phyloP scores from a whole-genome alignment of 2,888 invertebrate species.

The Andrena flavipes region DNA sequence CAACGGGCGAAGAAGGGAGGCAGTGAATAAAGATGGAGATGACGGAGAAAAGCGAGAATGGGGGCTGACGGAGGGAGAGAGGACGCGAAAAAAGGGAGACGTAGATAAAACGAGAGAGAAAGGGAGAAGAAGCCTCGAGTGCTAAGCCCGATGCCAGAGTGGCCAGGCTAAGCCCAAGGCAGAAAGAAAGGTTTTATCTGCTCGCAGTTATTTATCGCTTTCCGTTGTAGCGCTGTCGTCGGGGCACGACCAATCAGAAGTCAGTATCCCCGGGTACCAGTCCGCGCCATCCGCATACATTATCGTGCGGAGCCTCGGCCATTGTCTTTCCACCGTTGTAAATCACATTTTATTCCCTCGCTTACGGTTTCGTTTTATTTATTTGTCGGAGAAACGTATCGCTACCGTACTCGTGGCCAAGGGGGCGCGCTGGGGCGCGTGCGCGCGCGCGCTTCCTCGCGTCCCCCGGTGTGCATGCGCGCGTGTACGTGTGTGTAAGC shows the following conservation, averaged over 20 bases:
- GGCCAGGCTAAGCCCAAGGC: constrained; percentile 76
- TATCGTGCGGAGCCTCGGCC: constrained; percentile 83
- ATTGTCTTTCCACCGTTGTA: constrained; percentile 84
- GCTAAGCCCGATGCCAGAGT: constrained; percentile 74
- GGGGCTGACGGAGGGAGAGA: constrained; percentile 5
- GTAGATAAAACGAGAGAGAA: constrained; percentile 35
- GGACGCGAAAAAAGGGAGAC: constrained; percentile 20
- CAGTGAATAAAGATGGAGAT: constrained; percentile 40
- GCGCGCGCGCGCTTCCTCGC: constrained; percentile 43
- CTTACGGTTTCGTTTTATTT: constrained; percentile 84
- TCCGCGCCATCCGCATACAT: constrained; percentile 84
- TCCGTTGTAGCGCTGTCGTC: constrained; percentile 84
- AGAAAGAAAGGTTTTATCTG: constrained; percentile 84
- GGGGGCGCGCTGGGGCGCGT: constrained; percentile 49
- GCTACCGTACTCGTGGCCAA: constrained; percentile 82
- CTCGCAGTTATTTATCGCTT: constrained; percentile 84
- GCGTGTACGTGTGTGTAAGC: neutral
- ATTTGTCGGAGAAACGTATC: constrained; percentile 84
- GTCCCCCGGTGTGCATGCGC: constrained; percentile 12
- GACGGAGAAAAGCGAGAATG: constrained; percentile 22
- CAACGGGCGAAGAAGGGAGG: constrained; percentile 22
- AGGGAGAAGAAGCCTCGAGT: constrained; percentile 59
- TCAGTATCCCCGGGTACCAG: constrained; percentile 83
- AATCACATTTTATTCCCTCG: constrained; percentile 85
- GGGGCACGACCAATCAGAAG: constrained; percentile 84